These are phyloP conservation scores for Otolemur crassicaudatus DNA, from an alignment of 2,797 vertebrate genomes.

Conservation along the genomic window DNA sequence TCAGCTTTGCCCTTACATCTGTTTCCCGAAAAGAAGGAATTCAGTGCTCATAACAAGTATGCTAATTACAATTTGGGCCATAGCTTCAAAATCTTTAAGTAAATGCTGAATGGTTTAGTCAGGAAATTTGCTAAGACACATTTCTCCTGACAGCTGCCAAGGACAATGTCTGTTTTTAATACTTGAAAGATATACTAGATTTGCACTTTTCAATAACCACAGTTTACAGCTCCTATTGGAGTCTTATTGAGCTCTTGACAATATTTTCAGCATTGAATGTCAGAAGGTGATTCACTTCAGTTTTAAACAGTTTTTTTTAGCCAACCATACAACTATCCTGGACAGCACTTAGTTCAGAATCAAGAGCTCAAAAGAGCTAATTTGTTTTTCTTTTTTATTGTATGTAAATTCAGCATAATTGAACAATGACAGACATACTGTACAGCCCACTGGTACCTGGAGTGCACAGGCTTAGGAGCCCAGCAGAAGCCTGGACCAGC, in stretches of 20 bases:
- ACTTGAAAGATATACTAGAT: slow-evolving; percentile 89
- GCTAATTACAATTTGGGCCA: slow-evolving; percentile 87
- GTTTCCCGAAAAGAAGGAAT: slow-evolving; percentile 82
- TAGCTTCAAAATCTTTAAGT: slow-evolving; percentile 87
- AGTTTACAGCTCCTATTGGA: slow-evolving; percentile 85
- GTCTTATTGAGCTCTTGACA: slow-evolving; percentile 64
- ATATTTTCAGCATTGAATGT: slow-evolving; percentile 66
- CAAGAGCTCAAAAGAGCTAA: slow-evolving; percentile 68
- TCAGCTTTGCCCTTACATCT: slow-evolving; percentile 82
- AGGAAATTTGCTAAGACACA: slow-evolving; percentile 89
- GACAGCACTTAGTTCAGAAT: slow-evolving; percentile 57
- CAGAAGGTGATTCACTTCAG: slow-evolving; percentile 76
- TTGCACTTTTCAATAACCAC: slow-evolving; percentile 87
- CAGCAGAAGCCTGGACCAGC: not conserved
- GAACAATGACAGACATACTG: not conserved
- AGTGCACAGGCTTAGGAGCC: not conserved
- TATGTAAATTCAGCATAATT: slow-evolving; percentile 35
- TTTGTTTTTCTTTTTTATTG: slow-evolving; percentile 53
- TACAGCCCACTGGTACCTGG: not conserved
- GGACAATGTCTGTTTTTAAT: slow-evolving; percentile 89
- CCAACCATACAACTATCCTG: slow-evolving; percentile 57
- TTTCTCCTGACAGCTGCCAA: slow-evolving; percentile 88
- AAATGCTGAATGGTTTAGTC: slow-evolving; percentile 85
- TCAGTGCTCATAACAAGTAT: slow-evolving; percentile 86
- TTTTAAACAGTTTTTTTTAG: slow-evolving; percentile 15